phyloP scores from a whole-genome alignment of 2,888 invertebrate genomes.

The Hirtodrosophila confusa region DNA sequence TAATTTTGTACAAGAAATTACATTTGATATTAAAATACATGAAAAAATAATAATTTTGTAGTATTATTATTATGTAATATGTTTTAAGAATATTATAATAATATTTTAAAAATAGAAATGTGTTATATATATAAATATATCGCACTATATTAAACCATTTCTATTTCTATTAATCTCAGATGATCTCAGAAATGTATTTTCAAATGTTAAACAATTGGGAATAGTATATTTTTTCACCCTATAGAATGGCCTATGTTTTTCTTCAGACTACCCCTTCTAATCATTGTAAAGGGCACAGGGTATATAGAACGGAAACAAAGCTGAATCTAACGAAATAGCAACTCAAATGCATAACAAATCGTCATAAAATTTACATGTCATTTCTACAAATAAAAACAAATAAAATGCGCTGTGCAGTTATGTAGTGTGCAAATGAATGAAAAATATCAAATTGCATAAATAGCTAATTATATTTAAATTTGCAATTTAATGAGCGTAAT shows the following conservation, averaged over 20 bases:
- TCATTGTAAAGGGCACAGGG: slow-evolving; percentile 13
- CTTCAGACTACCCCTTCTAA: neutral
- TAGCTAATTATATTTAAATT: slow-evolving; percentile 75
- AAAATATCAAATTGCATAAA: slow-evolving; percentile 70
- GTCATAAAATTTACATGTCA: slow-evolving; percentile 70
- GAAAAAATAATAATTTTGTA: no score
- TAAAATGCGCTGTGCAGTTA: slow-evolving; percentile 4
- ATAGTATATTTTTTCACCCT: no score
- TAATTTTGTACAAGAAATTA: no score
- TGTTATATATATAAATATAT: neutral
- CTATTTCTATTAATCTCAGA: no score
- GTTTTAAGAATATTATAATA: no score
- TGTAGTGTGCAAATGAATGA: slow-evolving; percentile 16
- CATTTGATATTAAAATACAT: no score
- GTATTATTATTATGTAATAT: no score
- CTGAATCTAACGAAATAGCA: slow-evolving; percentile 31
- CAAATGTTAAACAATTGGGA: no score
- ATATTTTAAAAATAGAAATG: no score
- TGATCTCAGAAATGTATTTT: no score
- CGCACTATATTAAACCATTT: no score
- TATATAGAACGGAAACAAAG: slow-evolving; percentile 6
- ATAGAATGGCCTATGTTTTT: no score
- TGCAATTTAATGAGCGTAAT: slow-evolving; percentile 72
- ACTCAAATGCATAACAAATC: slow-evolving; percentile 63
- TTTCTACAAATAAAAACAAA: slow-evolving; percentile 53